Evolutionary conservation across 2,113 vertebrate species (phyloP).

Genomic region (Leucopsar rothschildi): DNA sequence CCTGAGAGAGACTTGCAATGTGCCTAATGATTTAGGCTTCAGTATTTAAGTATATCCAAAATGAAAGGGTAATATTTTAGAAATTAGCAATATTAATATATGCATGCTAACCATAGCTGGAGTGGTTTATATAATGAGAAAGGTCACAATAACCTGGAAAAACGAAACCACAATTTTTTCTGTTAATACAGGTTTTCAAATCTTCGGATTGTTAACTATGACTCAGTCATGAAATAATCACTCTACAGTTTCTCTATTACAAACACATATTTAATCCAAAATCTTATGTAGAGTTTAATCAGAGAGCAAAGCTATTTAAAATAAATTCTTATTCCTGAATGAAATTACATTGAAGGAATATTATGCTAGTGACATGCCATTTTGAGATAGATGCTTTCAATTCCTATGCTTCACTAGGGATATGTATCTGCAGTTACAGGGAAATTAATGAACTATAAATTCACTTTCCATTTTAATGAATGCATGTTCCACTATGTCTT

Average conservation of each 20-base stretch:
- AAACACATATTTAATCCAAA: background rate
- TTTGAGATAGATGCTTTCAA: constrained; percentile 1
- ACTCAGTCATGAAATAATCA: background rate
- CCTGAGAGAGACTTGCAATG: background rate
- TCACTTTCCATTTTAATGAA: background rate
- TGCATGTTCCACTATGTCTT: background rate
- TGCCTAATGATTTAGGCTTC: background rate
- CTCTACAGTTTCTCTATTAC: background rate
- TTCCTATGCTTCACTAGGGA: background rate
- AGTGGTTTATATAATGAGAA: background rate
- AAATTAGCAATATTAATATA: background rate
- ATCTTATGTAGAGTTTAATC: background rate
- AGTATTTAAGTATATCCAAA: background rate
- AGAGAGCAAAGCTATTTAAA: background rate
- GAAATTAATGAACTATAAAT: background rate
- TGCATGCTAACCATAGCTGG: background rate
- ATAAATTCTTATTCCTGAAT: background rate
- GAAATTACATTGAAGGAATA: background rate
- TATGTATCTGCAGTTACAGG: background rate
- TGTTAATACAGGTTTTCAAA: background rate
- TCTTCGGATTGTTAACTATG: background rate
- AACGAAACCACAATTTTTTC: background rate
- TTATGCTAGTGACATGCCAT: background rate
- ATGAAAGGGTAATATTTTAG: background rate
- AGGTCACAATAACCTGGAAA: background rate